phyloP scores from a whole-genome alignment of 2,113 vertebrate species.

The Argyrosomus japonicus region DNA sequence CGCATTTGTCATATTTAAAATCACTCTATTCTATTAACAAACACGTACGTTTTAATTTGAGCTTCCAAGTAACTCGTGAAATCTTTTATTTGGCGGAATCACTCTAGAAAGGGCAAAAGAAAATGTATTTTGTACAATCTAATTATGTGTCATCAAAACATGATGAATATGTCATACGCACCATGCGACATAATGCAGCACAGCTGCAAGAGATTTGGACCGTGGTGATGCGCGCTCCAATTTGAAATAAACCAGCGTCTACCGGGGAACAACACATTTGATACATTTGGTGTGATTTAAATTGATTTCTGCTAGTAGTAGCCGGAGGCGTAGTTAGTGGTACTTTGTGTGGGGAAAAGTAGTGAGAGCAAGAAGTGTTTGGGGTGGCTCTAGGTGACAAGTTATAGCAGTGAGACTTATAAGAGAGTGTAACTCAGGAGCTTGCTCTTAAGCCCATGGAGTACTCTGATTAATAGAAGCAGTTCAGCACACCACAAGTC shows the following conservation, averaged over 20 bases:
- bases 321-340: slow-evolving; percentile 29
- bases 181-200: slow-evolving; percentile 27
- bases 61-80: not conserved
- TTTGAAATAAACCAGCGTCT: not conserved
- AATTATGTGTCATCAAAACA: slow-evolving; percentile 37
- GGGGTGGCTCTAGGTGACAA: slow-evolving; percentile 62
- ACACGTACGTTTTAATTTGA: not conserved
- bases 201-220: slow-evolving; percentile 19
- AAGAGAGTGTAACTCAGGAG: slow-evolving; percentile 70
- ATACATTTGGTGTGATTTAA: slow-evolving; percentile 38
- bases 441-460: slow-evolving; percentile 77
- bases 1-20: slow-evolving; percentile 10
- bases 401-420: slow-evolving; percentile 67
- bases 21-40: slow-evolving; percentile 10
- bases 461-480: slow-evolving; percentile 82
- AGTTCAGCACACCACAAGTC: slow-evolving; percentile 79
- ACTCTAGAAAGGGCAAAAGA: not conserved
- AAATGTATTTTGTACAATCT: not conserved
- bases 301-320: slow-evolving; percentile 32
- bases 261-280: slow-evolving; percentile 24
- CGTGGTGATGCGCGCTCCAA: not conserved
- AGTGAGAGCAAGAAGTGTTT: slow-evolving; percentile 48
- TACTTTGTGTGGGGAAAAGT: slow-evolving; percentile 22
- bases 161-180: not conserved
- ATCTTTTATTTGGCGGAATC: slow-evolving; percentile 20